A percentile compares a stretch with the other conserved stretches of the same genome.
Conservation (phyloP, 2,888 invertebrate species). For the Coleophora deauratella region DNA sequence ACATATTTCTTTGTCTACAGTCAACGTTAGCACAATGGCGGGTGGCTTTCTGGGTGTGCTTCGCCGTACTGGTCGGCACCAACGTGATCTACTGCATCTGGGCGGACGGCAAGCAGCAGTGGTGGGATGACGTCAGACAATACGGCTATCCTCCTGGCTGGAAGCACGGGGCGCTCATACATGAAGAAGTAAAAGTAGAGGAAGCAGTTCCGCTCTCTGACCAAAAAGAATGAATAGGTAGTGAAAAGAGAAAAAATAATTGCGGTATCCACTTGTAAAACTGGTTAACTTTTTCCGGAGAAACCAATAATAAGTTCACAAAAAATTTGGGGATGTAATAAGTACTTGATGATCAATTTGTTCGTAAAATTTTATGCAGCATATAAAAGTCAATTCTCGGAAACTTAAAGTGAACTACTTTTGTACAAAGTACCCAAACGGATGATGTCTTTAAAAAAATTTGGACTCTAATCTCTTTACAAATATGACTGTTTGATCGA, state of each 20-base stretch:
- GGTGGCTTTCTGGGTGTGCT: constrained; percentile 81
- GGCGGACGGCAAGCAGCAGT: constrained; percentile 81
- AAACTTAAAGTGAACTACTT: too few species aligned
- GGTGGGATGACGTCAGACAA: constrained; percentile 79
- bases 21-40: constrained; percentile 67
- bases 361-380: too few species aligned
- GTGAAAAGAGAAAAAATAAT: not conserved
- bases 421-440: too few species aligned
- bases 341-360: too few species aligned
- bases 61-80: constrained; percentile 76
- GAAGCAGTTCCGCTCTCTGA: constrained; percentile 40
- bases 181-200: constrained; percentile 33
- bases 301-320: not conserved
- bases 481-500: too few species aligned
- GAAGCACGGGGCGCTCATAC: constrained; percentile 33
- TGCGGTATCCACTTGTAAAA: not conserved
- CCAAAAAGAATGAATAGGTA: constrained; percentile 11
- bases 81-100: constrained; percentile 78
- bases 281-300: not conserved
- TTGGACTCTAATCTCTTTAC: too few species aligned
- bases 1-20: constrained; percentile 26
- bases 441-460: too few species aligned
- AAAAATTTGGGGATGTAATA: too few species aligned
- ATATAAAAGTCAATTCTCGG: too few species aligned
- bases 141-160: constrained; percentile 49